Percentiles rank a stretch among this genome's conserved stretches.
phyloP scores from a whole-genome alignment of 2,113 vertebrate genomes.

The Poeciliopsis occidentalis region DNA sequence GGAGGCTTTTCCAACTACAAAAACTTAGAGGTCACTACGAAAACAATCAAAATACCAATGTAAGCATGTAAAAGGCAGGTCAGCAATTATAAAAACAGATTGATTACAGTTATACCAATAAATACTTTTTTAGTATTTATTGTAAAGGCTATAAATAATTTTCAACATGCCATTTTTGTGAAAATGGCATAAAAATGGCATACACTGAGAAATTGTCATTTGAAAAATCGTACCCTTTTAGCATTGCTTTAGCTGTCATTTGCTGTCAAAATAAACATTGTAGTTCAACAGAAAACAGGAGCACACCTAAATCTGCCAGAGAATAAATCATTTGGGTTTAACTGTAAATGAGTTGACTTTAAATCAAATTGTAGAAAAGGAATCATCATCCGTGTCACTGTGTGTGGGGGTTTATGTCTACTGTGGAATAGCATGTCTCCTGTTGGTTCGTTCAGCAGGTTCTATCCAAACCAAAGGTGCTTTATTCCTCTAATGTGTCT shows the following conservation, averaged over 20 bases:
- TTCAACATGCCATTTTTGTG: background rate
- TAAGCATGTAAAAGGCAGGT: background rate
- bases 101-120: background rate
- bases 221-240: background rate
- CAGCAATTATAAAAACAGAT: background rate
- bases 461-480: conserved; percentile 36
- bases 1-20: background rate
- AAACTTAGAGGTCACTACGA: background rate
- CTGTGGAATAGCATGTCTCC: conserved; percentile 6
- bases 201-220: background rate
- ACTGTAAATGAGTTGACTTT: too few species aligned
- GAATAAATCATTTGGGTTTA: too few species aligned
- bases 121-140: background rate
- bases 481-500: conserved; percentile 40
- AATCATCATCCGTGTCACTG: background rate
- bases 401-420: background rate
- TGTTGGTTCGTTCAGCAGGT: conserved; percentile 29
- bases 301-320: background rate
- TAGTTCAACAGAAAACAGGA: background rate
- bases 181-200: background rate
- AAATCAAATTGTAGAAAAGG: too few species aligned
- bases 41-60: background rate
- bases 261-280: background rate
- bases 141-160: background rate
- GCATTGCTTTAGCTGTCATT: background rate